Conservation (phyloP, 1,140 invertebrate species). For the Macrostomum lignano region DNA sequence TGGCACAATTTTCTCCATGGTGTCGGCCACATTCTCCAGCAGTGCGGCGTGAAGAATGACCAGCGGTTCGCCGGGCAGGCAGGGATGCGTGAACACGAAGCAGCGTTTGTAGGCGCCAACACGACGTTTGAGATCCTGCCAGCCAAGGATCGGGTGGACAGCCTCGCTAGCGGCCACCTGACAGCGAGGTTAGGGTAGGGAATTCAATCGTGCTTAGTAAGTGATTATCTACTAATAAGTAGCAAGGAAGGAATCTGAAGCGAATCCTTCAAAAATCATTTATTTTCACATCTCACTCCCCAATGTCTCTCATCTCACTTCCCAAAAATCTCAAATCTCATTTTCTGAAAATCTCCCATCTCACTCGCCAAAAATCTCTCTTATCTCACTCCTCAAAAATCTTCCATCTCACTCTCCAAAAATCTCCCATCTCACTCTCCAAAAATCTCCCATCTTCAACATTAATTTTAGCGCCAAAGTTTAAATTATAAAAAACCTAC, state of each 20-base stretch:
- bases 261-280: too few relatives aligned
- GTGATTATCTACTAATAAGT: not conserved
- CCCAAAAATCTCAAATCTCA: too few relatives aligned
- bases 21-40: slow-evolving; percentile 17
- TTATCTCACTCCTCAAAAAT: too few relatives aligned
- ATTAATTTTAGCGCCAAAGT: not conserved
- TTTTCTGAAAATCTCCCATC: too few relatives aligned
- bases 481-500: not conserved
- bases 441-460: not conserved
- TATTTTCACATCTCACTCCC: not conserved
- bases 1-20: not conserved
- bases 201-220: not conserved
- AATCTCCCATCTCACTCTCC: not conserved
- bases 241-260: too few relatives aligned
- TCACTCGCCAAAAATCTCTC: too few relatives aligned
- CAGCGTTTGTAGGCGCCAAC: slow-evolving; percentile 44
- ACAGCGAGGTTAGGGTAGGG: not conserved
- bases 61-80: slow-evolving; percentile 44
- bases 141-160: slow-evolving; percentile 47
- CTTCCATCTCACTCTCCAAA: not conserved
- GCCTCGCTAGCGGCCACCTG: slow-evolving; percentile 49
- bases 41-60: slow-evolving; percentile 46
- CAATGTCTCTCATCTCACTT: not conserved
- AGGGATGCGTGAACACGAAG: slow-evolving; percentile 44
- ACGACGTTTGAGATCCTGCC: slow-evolving; percentile 42